Conservation (phyloP, 2,888 invertebrate genomes). For the Pyrrhosoma nymphula region DNA sequence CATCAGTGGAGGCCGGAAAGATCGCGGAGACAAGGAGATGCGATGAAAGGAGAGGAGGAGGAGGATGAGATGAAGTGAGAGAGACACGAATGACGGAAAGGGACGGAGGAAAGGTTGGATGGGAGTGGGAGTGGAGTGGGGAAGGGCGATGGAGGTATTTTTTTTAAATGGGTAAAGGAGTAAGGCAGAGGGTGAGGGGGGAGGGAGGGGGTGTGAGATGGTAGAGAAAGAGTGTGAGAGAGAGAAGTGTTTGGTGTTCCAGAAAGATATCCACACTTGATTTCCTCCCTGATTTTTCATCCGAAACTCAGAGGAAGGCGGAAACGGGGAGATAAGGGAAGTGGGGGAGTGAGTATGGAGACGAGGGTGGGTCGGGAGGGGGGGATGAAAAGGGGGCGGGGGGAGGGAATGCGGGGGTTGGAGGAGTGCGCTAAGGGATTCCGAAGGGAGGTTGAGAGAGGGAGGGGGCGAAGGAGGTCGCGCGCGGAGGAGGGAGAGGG, state of each 20-base stretch:
- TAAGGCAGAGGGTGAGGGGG: not conserved
- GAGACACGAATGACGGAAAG: not conserved
- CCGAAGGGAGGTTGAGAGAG: not conserved
- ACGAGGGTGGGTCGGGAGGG: not conserved
- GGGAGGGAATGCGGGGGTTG: not conserved
- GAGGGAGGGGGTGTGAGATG: not conserved
- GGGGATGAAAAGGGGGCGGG: not conserved
- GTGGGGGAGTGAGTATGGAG: not conserved
- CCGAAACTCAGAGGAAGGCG: conserved; percentile 63
- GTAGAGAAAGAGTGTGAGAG: not conserved
- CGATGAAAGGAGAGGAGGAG: not conserved
- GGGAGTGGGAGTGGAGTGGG: not conserved
- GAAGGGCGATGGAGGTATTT: not conserved
- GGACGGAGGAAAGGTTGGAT: not conserved
- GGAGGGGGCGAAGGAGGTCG: not conserved
- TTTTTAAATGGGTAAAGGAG: not conserved
- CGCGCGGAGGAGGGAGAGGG: not conserved
- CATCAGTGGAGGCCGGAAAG: not conserved
- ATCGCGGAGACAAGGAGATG: not conserved
- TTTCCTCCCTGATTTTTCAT: conserved; percentile 67
- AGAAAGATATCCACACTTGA: conserved; percentile 67
- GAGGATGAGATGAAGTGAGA: not conserved
- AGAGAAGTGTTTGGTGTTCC: conserved; percentile 62
- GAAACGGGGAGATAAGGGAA: conserved; percentile 63
- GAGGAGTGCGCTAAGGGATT: not conserved